Evolutionary conservation across 2,888 invertebrate genomes (phyloP), one percentile per base, ranked within the genome.

Genomic region (Agrotis puta): DNA sequence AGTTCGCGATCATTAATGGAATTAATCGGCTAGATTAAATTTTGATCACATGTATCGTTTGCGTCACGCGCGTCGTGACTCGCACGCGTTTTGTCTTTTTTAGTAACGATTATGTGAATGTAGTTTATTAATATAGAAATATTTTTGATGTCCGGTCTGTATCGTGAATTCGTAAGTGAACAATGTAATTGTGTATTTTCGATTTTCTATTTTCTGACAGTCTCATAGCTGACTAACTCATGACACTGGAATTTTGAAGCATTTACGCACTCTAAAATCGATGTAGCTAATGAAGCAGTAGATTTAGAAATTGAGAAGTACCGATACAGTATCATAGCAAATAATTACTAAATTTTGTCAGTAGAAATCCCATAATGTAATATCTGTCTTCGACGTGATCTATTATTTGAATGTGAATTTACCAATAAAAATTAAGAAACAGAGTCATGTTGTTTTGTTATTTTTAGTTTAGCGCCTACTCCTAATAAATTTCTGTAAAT

Each of bases 331-430:
- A 94, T 95, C 93, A 92, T 94, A 94, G 93, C 92, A 88, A 92
- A 90, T 92, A 91, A 90, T 89, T 89, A 87, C 92, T 90, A 94
- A 95, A 94, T 94, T 93, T 92, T 94, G 90, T 95, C 94, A 91
- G 94, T 95, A 95, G 95, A 91, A 90, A 91, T 92, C 91, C 93
- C 91, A 89, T 93, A 91, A 82, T 93, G 90, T 94, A 93, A 93
- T 92, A 94, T 91, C 94, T 93, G 91, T 94, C 95, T 94, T 93
- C 94, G 92, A 95, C 93, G 92, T 95, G 95, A 92, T 95, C 94
- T 95, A 94, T 95, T 91, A 95, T 95, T 95, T 95, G 94, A 96
- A 96, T 95, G 95, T 96, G 95, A 95, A 95, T 95, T 95, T 95
- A 95, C 95, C 95, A 95, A 95, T 95, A 95, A 95, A 95, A 93